phyloP scores from a whole-genome alignment of 2,113 vertebrate species.

The Pelvicachromis taeniatus region DNA sequence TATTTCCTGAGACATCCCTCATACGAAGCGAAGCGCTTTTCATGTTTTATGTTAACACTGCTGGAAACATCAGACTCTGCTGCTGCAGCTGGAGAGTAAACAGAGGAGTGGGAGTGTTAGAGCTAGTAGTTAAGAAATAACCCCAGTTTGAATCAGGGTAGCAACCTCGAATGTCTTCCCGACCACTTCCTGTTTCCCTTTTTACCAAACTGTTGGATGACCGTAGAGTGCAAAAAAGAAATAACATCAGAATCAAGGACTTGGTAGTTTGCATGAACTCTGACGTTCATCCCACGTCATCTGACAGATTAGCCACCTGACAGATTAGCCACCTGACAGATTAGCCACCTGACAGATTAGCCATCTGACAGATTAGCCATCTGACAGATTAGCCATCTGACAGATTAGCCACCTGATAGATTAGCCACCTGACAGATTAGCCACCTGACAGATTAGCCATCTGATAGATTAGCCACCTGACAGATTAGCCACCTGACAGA shows the following conservation, averaged over 20 bases:
- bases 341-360: too few relatives aligned
- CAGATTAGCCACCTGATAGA: neutral
- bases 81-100: constrained; percentile 1
- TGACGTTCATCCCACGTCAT: neutral
- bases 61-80: constrained; percentile 6
- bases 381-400: neutral
- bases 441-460: neutral
- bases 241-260: neutral
- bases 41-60: neutral
- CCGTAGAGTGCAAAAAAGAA: neutral
- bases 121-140: neutral
- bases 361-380: neutral
- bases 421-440: neutral
- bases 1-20: neutral
- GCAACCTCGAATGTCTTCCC: neutral
- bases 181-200: neutral
- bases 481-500: neutral
- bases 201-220: neutral
- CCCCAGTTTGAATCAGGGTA: neutral
- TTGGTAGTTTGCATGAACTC: neutral
- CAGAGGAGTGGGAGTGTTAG: neutral
- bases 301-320: neutral
- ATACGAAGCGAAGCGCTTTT: neutral
- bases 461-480: neutral
- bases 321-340: neutral